Conservation (phyloP, 1,140 invertebrate species). For the Pseudomyrmex dendroicus region DNA sequence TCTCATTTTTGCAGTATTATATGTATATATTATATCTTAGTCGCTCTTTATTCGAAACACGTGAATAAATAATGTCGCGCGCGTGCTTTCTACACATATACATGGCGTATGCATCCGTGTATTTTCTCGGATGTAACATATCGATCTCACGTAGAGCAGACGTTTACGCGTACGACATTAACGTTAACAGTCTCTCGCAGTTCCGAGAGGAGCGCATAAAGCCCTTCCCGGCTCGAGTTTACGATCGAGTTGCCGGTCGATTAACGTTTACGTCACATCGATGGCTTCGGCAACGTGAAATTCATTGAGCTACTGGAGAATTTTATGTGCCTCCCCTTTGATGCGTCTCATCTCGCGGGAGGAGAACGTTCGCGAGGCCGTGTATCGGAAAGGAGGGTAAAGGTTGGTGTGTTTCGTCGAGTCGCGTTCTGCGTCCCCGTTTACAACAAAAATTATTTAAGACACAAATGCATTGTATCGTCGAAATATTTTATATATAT, state of each 20-base stretch:
- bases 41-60: conserved; percentile 37
- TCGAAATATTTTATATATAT: neutral
- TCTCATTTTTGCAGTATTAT: conserved; percentile 32
- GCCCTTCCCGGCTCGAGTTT: conserved; percentile 67
- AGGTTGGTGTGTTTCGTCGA: conserved; percentile 21
- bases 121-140: conserved; percentile 76
- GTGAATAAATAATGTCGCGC: conserved; percentile 44
- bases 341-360: conserved; percentile 37
- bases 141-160: conserved; percentile 74
- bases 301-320: conserved; percentile 64
- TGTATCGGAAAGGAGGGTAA: conserved; percentile 25
- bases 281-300: conserved; percentile 66
- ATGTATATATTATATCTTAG: conserved; percentile 45
- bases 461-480: neutral
- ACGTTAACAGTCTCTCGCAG: conserved; percentile 71
- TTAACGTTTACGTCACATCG: conserved; percentile 72
- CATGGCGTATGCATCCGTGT: conserved; percentile 45
- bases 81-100: conserved; percentile 50
- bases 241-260: conserved; percentile 68
- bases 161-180: conserved; percentile 71
- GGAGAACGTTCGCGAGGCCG: conserved; percentile 50
- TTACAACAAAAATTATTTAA: conserved; percentile 13
- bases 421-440: conserved; percentile 45
- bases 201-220: conserved; percentile 68
- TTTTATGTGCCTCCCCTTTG: conserved; percentile 51